Evolutionary conservation across 2,888 invertebrate genomes (phyloP).

Genomic region (Andricus quercusramuli): DNA sequence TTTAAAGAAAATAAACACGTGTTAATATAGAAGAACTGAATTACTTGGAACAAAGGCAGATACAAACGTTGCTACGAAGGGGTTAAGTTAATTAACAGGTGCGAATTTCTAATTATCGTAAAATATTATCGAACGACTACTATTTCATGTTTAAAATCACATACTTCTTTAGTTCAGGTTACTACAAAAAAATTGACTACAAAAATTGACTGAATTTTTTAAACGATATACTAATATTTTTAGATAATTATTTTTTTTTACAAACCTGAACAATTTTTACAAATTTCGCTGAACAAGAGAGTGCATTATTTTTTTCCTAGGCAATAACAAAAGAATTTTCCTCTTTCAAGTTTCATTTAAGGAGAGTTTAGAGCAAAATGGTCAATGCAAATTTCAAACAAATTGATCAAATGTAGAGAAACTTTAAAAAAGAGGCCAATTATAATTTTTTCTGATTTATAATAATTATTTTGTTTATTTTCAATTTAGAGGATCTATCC

Average conservation of each 20-base stretch:
- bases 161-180: not conserved
- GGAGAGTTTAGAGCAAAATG: not conserved
- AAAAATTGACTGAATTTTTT: no score
- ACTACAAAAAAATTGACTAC: not conserved
- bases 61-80: conserved; percentile 8
- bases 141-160: not conserved
- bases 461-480: no score
- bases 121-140: not conserved
- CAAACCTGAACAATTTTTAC: not conserved
- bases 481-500: no score
- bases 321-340: conserved; percentile 22
- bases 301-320: conserved; percentile 9
- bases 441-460: no score
- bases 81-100: conserved; percentile 4
- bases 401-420: no score
- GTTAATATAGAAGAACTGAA: not conserved
- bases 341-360: conserved; percentile 24
- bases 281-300: not conserved
- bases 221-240: not conserved
- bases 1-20: not conserved
- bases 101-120: not conserved
- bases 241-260: not conserved
- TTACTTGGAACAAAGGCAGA: not conserved
- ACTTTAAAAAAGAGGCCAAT: no score
- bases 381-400: not conserved